Evolutionary conservation across 1,140 invertebrate species (phyloP), one percentile per base, ranked within the genome.

Genomic region (Schlechtendalia chinensis): DNA sequence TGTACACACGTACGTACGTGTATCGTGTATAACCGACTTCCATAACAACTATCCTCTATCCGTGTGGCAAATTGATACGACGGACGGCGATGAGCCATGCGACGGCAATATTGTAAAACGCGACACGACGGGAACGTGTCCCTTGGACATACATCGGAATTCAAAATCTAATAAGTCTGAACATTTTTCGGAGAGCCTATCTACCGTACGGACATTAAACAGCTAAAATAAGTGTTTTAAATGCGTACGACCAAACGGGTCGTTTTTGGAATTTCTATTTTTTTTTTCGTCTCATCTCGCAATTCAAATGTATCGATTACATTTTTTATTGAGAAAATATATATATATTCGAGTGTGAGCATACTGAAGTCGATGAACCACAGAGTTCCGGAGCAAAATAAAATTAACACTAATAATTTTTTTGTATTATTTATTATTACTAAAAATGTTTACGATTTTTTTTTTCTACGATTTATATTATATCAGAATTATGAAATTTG

Each of bases 41-140:
- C 24, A 72, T 10, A 24, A 71, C 50, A 17, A 71, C 50, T 14
- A 22, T 17, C 16, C 67, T 69, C 22, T 53, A 54, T 22, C 47
- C 47, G 27, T 72, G 69, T 71, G 47, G 69, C 67, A 69, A 69
- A 72, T 54, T 53, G 69, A 72, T 53, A 54, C 69, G 45, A 47
- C 67, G 22, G 67, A 47, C 65, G 65, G 14, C 32, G 39, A 39
- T 19, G 19, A 67, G 54, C 16, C 22, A 32, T 47, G 67, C 39
- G 45, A 50, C 17, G 22, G 22, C 22, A 32, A 50, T 50, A 50
- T 22, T 67, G 19, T 65, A 45, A 47, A 3, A 32, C 17, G 61
- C 11, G 67, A 50, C 22, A 17, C 22, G 67, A 24, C 39, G 45
- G 39, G 4, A 45, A 67, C 63, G 29, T 22, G 39, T 69, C 65